A percentile compares a stretch with the other conserved stretches of the same genome.
Conservation (phyloP, 1,140 invertebrate genomes). For the Drosophila punjabiensis region DNA sequence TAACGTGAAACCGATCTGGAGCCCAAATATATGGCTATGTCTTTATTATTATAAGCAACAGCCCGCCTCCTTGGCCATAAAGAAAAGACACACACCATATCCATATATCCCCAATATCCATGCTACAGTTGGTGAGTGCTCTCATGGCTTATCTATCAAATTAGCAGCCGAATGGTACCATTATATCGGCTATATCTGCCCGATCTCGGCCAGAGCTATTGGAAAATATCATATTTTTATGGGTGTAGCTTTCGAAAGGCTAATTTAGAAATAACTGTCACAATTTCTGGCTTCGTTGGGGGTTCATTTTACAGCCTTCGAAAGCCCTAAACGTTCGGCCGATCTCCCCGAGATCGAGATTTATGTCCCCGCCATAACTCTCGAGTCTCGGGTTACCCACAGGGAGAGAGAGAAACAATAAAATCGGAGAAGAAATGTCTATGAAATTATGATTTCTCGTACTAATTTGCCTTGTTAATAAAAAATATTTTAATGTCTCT, state of each 20-base stretch:
- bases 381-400: conserved; percentile 45
- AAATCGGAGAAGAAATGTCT: conserved; percentile 55
- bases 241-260: conserved; percentile 67
- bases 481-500: conserved; percentile 70
- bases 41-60: conserved; percentile 74
- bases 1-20: conserved; percentile 74
- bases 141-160: conserved; percentile 68
- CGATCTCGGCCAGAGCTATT: conserved; percentile 38
- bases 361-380: conserved; percentile 49
- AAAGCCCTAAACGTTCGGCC: conserved; percentile 43
- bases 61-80: conserved; percentile 38
- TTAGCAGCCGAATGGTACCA: conserved; percentile 73
- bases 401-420: conserved; percentile 44
- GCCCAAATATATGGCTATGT: conserved; percentile 74
- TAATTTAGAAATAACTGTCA: conserved; percentile 82
- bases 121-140: conserved; percentile 19
- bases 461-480: conserved; percentile 81
- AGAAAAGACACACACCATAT: conserved; percentile 11
- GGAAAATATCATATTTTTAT: conserved; percentile 77
- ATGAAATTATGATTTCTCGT: conserved; percentile 79
- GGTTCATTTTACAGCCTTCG: conserved; percentile 68
- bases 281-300: conserved; percentile 64
- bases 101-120: not conserved
- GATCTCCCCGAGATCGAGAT: conserved; percentile 18
- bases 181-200: conserved; percentile 55